Evolutionary conservation across 2,797 vertebrate genomes (phyloP), one percentile per base, ranked within the genome.

Genomic region (Diglossa cyanea): DNA sequence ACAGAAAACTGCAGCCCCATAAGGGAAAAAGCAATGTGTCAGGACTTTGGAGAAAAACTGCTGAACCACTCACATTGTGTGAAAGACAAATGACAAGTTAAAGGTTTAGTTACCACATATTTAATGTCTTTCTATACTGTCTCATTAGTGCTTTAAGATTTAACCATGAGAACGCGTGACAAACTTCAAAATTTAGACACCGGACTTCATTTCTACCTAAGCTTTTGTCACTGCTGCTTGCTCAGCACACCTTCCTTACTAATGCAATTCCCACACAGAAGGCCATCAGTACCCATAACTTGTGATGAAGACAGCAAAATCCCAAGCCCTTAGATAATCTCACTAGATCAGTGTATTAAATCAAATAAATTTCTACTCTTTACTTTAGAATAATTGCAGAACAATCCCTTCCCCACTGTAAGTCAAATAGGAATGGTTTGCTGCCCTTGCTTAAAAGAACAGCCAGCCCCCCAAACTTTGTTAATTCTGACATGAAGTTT

Each of bases 11-110:
- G 61, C 35, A 92, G 65, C 31, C 44, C 54, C 78, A 44, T 33
- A 82, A 85, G 39, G 28, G 58, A 74, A 83, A 91, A 92, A 74
- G 55, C 60, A 82, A 51, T 3, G 28, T 0, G 4, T 93, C 79
- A 86, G 75, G 82, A 70, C 70, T 79, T 65, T 28, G 70, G 19
- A 88, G 82, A 81, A 77, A 96, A 95, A 81, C 78, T 89, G 94
- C 81, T 71, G 65, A 95, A 86, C 75, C 31, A 39, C n/a, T 84
- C 47, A 40, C 15, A 67, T 42, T 70, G 70, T 51, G 26, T 83
- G 66, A 86, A 88, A 90, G 84, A 89, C 40, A 91, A 92, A 91
- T 39, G 62, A 88, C 66, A 86, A 91, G 50, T 81, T 47, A 75
- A 65, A 88, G 62, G 15, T 55, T 86, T 86, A 51, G 25, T 78